phyloP scores from a whole-genome alignment of 2,888 invertebrate genomes.

The Noctua janthina region DNA sequence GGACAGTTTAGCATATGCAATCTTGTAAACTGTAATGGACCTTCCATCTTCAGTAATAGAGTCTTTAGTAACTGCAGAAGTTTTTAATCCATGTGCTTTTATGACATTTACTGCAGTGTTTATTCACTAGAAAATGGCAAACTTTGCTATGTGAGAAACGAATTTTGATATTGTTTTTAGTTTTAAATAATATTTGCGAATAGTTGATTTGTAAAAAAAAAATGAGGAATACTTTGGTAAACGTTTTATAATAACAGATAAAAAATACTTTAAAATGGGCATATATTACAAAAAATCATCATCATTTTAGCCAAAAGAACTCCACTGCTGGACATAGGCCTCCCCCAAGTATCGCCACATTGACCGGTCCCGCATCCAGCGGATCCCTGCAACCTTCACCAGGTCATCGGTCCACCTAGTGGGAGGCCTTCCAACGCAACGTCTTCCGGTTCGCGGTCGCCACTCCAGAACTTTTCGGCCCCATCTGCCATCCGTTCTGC shows the following conservation, averaged over 20 bases:
- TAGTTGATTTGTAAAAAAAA: too few relatives aligned
- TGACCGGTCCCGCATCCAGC: too few relatives aligned
- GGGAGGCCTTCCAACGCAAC: too few relatives aligned
- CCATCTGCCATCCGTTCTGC: too few relatives aligned
- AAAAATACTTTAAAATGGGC: neutral
- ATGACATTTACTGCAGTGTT: constrained; percentile 74
- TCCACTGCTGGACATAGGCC: too few relatives aligned
- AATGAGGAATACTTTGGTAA: too few relatives aligned
- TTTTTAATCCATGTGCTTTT: constrained; percentile 60
- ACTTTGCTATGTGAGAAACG: constrained; percentile 38
- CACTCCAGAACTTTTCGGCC: too few relatives aligned
- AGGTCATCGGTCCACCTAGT: too few relatives aligned
- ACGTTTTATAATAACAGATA: neutral
- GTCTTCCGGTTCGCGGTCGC: too few relatives aligned
- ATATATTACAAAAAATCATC: neutral
- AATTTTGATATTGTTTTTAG: constrained; percentile 52
- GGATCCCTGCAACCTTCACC: too few relatives aligned
- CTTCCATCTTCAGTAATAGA: constrained; percentile 22
- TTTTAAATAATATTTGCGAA: constrained; percentile 12
- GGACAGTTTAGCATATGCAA: constrained; percentile 57
- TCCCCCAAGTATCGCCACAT: too few relatives aligned
- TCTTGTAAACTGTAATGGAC: constrained; percentile 31
- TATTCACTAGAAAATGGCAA: constrained; percentile 67
- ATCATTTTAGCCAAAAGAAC: too few relatives aligned
- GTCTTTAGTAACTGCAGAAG: constrained; percentile 11